Percentiles rank a stretch among this genome's conserved stretches.
phyloP scores from a whole-genome alignment of 2,797 vertebrate species.

The Schizopygopsis malacanthus region DNA sequence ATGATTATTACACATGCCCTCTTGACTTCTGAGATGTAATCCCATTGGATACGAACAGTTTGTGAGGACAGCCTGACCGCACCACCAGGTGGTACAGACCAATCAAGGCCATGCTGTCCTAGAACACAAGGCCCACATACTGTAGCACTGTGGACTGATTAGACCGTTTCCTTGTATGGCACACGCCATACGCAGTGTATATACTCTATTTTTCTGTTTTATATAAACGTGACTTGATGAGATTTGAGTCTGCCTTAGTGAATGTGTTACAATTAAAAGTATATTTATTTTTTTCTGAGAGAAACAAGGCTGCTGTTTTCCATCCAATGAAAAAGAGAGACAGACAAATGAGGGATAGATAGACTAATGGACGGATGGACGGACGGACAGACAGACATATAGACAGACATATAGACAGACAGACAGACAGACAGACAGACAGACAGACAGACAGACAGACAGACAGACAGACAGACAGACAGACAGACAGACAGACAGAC shows the following conservation, averaged over 20 bases:
- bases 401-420: not conserved
- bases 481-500: too few species aligned
- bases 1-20: slow-evolving; percentile 66
- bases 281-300: not conserved
- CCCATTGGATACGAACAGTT: slow-evolving; percentile 67
- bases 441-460: too few species aligned
- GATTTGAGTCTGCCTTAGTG: not conserved
- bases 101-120: slow-evolving; percentile 61
- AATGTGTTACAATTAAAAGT: not conserved
- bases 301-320: not conserved
- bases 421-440: not conserved
- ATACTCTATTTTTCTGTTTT: not conserved
- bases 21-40: slow-evolving; percentile 61
- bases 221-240: not conserved
- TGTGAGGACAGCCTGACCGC: slow-evolving; percentile 66
- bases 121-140: slow-evolving; percentile 45
- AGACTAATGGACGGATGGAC: fast-evolving
- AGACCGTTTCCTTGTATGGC: not conserved
- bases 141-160: not conserved
- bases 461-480: too few species aligned
- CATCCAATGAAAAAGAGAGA: not conserved
- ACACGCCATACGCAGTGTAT: not conserved
- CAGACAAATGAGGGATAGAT: not conserved
- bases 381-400: not conserved
- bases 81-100: slow-evolving; percentile 50